Evolutionary conservation across 1,140 invertebrate genomes (phyloP).

Genomic region (Solen grandis): DNA sequence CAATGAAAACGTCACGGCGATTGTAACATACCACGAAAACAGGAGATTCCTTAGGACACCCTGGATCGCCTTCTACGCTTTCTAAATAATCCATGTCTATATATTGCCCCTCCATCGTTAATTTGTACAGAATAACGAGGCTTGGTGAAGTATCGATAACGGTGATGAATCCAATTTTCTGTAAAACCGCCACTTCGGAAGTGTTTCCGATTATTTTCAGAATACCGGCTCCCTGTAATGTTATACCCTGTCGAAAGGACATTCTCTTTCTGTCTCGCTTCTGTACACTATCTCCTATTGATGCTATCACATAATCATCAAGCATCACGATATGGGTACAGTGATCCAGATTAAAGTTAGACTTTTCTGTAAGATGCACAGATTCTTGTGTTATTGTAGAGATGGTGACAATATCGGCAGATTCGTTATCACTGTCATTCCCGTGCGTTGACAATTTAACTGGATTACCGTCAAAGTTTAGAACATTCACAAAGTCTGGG

Average conservation of each 20-base stretch:
- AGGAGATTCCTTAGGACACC: conserved; percentile 1
- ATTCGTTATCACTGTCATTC: conserved; percentile 29
- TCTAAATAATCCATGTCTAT: conserved; percentile 31
- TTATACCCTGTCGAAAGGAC: conserved; percentile 33
- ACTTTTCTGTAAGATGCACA: conserved; percentile 39
- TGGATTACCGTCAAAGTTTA: conserved; percentile 27
- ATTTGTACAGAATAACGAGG: conserved; percentile 15
- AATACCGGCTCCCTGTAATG: not conserved
- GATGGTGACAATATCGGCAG: not conserved
- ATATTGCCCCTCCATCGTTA: not conserved
- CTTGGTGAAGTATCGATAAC: conserved; percentile 29
- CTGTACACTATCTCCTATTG: conserved; percentile 41
- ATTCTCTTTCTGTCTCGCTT: conserved; percentile 42
- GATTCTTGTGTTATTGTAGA: not conserved
- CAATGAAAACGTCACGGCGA: not conserved
- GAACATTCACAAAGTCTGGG: conserved; percentile 27
- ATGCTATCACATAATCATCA: conserved; percentile 25
- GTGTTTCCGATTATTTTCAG: conserved; percentile 28
- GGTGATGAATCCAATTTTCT: conserved; percentile 5
- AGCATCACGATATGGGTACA: conserved; percentile 37
- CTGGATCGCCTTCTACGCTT: not conserved
- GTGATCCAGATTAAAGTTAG: conserved; percentile 33
- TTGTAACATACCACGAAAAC: conserved; percentile 22
- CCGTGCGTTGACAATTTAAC: conserved; percentile 21
- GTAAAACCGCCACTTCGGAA: conserved; percentile 35